phyloP scores from a whole-genome alignment of 35 echinoderm and acorn worm genomes.

The Apostichopus parvimensis region DNA sequence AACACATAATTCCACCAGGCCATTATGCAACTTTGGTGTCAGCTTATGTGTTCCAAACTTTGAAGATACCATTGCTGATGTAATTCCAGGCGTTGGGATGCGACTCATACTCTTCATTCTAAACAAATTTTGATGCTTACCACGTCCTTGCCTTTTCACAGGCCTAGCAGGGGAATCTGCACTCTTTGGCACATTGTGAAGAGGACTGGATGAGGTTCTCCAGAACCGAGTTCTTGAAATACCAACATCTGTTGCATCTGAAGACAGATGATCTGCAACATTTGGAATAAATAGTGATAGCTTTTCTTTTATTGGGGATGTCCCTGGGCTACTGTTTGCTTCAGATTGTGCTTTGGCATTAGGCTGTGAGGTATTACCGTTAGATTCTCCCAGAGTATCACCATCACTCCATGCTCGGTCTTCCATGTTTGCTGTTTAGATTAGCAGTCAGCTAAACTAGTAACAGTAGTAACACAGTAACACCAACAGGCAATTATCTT shows the following conservation, averaged over 20 bases:
- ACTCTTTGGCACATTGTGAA: constrained; percentile 1
- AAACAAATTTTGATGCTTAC: constrained; percentile 49
- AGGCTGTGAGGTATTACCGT: not conserved
- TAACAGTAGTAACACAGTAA: too few relatives aligned
- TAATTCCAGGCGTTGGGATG: constrained; percentile 3
- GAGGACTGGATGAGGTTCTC: constrained; percentile 39
- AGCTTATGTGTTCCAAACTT: not conserved
- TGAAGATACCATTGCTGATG: not conserved
- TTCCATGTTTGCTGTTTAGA: not conserved
- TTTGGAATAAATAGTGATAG: constrained; percentile 45
- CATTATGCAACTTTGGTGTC: constrained; percentile 82
- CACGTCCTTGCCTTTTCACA: constrained; percentile 16
- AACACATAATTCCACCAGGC: constrained; percentile 85
- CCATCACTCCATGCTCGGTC: not conserved
- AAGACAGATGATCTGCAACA: not conserved
- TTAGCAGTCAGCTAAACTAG: not conserved
- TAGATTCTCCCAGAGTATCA: not conserved
- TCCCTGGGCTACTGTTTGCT: constrained; percentile 8
- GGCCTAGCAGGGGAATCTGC: not conserved
- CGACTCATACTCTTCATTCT: constrained; percentile 54
- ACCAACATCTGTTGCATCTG: constrained; percentile 35
- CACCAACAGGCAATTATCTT: too few relatives aligned
- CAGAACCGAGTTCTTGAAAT: constrained; percentile 38
- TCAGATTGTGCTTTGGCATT: not conserved
- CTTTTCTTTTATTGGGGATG: constrained; percentile 21